Percentiles rank a stretch among this genome's conserved stretches.
Conservation (phyloP, 1,140 invertebrate species). For the Pissodes strobi region DNA sequence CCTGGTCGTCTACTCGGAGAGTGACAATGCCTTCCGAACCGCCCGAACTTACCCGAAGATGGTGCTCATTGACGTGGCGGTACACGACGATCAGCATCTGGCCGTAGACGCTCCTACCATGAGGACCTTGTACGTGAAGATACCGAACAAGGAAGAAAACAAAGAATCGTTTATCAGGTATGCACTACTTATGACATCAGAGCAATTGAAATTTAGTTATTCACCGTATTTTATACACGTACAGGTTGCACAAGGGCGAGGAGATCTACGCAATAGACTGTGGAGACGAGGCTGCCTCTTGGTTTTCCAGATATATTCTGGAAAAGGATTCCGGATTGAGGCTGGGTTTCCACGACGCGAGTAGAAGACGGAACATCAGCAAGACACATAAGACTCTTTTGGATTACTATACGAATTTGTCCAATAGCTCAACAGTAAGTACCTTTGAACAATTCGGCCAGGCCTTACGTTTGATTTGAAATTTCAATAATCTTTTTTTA, state of each 20-base stretch:
- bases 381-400: constrained; percentile 41
- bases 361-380: constrained; percentile 38
- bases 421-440: constrained; percentile 40
- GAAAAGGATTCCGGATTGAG: constrained; percentile 61
- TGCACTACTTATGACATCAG: too few species aligned
- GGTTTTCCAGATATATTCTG: constrained; percentile 65
- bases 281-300: constrained; percentile 64
- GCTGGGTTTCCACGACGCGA: constrained; percentile 63
- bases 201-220: too few species aligned
- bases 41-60: constrained; percentile 50
- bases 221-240: constrained; percentile 21
- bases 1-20: constrained; percentile 47
- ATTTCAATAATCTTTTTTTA: constrained; percentile 13
- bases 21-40: constrained; percentile 47
- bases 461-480: neutral
- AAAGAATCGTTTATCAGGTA: constrained; percentile 36
- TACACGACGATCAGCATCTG: constrained; percentile 49
- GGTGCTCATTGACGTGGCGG: constrained; percentile 48
- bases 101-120: constrained; percentile 50
- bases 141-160: constrained; percentile 39
- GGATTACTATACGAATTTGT: constrained; percentile 42
- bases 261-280: constrained; percentile 62
- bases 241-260: constrained; percentile 41
- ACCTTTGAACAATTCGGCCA: neutral
- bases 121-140: constrained; percentile 50